Percentiles rank a stretch among this genome's conserved stretches.
Conservation (phyloP, 2,797 vertebrate genomes). For the Sebastes vulpes region DNA sequence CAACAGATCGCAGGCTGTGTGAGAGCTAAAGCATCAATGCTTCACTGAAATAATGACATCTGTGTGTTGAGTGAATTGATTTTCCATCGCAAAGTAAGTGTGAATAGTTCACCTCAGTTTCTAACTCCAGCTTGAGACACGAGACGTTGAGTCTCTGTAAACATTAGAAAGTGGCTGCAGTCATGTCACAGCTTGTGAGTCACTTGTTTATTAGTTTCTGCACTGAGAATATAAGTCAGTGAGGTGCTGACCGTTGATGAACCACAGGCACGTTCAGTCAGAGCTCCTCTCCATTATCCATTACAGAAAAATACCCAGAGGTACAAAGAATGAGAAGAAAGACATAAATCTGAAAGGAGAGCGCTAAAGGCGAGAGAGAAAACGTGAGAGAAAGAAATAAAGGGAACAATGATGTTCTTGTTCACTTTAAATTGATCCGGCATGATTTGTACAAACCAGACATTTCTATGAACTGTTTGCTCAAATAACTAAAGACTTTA, state of each 20-base stretch:
- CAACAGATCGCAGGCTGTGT: background rate
- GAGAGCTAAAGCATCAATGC: background rate
- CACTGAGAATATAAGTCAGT: background rate
- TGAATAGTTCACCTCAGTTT: background rate
- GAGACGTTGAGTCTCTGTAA: background rate
- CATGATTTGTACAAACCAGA: background rate
- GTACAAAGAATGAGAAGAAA: conserved; percentile 50
- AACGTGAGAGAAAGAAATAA: background rate
- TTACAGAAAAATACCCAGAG: conserved; percentile 41
- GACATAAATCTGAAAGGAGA: conserved; percentile 44
- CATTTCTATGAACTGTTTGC: background rate
- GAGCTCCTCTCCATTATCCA: conserved; percentile 31
- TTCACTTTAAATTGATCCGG: conserved; percentile 10
- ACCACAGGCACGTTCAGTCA: conserved; percentile 15
- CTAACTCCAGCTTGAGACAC: background rate
- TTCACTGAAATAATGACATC: background rate
- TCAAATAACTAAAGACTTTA: background rate
- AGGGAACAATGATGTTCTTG: background rate
- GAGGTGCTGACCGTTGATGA: conserved; percentile 25
- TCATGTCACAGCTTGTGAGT: conserved; percentile 10
- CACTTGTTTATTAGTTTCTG: conserved; percentile 9
- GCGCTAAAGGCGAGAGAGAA: background rate
- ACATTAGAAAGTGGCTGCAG: background rate
- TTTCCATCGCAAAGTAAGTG: background rate
- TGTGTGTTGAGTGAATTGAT: background rate